Percentiles rank a stretch among this genome's conserved stretches.
Conservation (phyloP, 2,797 vertebrate genomes). For the Morelia viridis region DNA sequence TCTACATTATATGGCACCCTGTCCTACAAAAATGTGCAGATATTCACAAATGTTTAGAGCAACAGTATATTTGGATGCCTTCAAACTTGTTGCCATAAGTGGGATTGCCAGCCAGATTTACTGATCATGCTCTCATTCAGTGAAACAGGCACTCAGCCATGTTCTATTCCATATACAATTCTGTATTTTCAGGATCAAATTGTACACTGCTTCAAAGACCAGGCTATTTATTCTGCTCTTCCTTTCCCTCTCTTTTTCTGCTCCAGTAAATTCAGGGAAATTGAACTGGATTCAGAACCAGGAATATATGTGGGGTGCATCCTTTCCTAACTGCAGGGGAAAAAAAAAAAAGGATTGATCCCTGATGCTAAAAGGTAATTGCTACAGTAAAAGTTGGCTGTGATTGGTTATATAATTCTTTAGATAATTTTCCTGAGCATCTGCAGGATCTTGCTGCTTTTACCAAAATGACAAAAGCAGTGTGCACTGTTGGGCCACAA, state of each 20-base stretch:
- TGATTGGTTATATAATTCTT: background rate
- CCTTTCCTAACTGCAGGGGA: background rate
- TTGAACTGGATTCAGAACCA: background rate
- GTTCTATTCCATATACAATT: background rate
- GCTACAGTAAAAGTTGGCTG: background rate
- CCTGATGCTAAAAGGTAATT: background rate
- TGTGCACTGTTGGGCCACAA: background rate
- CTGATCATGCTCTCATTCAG: background rate
- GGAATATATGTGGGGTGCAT: background rate
- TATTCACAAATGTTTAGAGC: background rate
- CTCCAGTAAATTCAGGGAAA: background rate
- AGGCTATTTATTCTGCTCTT: background rate
- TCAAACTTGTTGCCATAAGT: background rate
- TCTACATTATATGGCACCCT: background rate
- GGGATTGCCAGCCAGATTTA: background rate
- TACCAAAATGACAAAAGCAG: background rate
- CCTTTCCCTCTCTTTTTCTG: background rate
- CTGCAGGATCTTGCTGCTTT: background rate
- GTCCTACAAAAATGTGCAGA: background rate
- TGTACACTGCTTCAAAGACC: background rate
- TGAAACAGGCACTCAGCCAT: background rate
- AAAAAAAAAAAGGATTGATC: background rate
- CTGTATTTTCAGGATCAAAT: background rate
- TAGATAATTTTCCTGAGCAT: background rate
- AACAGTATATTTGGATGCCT: background rate